Conservation (phyloP, 2,888 invertebrate genomes). For the Ephialtes manifestator region DNA sequence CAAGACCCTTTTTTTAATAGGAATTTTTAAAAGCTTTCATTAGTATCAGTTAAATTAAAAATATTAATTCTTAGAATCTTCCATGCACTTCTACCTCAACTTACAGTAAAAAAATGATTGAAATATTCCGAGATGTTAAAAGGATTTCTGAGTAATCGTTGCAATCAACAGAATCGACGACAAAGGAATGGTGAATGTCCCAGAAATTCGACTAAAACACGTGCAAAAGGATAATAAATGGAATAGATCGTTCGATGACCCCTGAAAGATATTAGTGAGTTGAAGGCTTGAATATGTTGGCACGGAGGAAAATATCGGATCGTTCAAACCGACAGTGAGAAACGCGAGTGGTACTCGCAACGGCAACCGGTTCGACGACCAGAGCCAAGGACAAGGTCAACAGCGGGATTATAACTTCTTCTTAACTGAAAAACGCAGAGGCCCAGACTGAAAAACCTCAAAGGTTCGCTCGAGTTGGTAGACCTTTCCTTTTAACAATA, state of each 20-base stretch:
- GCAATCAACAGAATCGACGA: too few relatives aligned
- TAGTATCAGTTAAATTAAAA: too few relatives aligned
- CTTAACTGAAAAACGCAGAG: too few relatives aligned
- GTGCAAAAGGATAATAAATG: not conserved
- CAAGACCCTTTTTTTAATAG: too few relatives aligned
- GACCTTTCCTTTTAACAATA: not conserved
- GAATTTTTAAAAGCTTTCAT: too few relatives aligned
- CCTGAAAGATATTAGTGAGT: not conserved
- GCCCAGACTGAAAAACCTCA: not conserved
- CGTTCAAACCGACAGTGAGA: not conserved
- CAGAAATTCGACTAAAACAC: too few relatives aligned
- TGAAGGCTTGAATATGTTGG: not conserved
- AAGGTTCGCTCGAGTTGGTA: not conserved
- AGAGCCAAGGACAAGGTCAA: conserved; percentile 13
- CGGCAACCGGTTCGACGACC: conserved; percentile 23
- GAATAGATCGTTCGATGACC: not conserved
- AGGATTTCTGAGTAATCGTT: too few relatives aligned
- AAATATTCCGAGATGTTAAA: too few relatives aligned
- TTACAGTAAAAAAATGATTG: too few relatives aligned
- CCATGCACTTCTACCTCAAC: too few relatives aligned
- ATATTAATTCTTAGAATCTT: too few relatives aligned
- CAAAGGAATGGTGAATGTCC: too few relatives aligned
- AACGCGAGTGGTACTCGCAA: not conserved
- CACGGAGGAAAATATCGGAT: not conserved
- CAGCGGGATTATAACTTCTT: not conserved